phyloP scores from a whole-genome alignment of 1,140 invertebrate species.

The Orussus abietinus region DNA sequence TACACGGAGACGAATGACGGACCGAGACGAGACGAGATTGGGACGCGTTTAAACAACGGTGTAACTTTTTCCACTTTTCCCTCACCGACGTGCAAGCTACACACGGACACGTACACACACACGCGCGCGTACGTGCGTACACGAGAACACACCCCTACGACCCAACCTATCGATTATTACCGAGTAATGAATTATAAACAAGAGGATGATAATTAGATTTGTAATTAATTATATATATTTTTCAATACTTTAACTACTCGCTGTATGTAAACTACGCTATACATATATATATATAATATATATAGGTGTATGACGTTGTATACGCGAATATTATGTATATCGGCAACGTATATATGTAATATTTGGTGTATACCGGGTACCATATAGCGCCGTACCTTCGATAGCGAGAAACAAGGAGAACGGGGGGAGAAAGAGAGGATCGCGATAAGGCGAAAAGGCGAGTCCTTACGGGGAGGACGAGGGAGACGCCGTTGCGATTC shows the following conservation, averaged over 20 bases:
- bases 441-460: no score
- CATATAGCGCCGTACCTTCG: constrained; percentile 16
- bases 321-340: constrained; percentile 17
- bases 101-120: constrained; percentile 6
- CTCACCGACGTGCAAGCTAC: constrained; percentile 6
- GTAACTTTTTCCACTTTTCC: no score
- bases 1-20: constrained; percentile 18
- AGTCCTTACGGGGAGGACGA: no score
- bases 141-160: constrained; percentile 13
- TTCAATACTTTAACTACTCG: constrained; percentile 53
- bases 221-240: constrained; percentile 53
- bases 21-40: no score
- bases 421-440: not conserved
- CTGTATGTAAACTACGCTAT: constrained; percentile 46
- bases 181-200: constrained; percentile 38
- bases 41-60: no score
- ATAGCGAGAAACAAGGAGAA: constrained; percentile 10
- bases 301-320: constrained; percentile 12
- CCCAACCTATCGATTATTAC: constrained; percentile 38
- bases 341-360: constrained; percentile 23
- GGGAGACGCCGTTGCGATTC: no score
- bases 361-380: constrained; percentile 19
- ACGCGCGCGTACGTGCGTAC: constrained; percentile 6
- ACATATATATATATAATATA: constrained; percentile 29
- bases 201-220: constrained; percentile 51